Evolutionary conservation across 2,113 vertebrate genomes (phyloP).

Genomic region (Oreochromis tanganicae): DNA sequence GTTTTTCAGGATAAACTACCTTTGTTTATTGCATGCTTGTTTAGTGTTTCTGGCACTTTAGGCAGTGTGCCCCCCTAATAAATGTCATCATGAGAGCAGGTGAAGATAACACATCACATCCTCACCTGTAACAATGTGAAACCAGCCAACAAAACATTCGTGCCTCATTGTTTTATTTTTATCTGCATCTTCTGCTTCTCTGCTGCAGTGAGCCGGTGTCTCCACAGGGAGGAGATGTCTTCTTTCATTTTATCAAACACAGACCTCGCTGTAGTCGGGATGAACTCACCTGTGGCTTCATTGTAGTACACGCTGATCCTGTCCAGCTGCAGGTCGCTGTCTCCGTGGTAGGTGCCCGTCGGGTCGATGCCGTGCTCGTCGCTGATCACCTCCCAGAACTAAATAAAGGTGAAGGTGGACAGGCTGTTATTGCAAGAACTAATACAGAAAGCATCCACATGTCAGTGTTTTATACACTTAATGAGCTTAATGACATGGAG

Average conservation of each 20-base stretch:
- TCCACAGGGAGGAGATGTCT: background rate
- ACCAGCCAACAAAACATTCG: fast-evolving
- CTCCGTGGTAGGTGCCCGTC: conserved; percentile 78
- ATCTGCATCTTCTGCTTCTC: background rate
- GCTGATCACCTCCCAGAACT: conserved; percentile 76
- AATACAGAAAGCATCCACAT: fast-evolving
- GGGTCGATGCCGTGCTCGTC: conserved; percentile 82
- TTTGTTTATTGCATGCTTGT: fast-evolving
- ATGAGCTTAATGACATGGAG: fast-evolving
- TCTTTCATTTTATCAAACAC: background rate
- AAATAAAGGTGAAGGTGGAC: background rate
- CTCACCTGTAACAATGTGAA: background rate
- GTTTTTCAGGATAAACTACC: background rate
- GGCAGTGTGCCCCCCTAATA: fast-evolving
- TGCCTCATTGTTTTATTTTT: background rate
- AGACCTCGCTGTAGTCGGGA: fast-evolving
- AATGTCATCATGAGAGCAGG: background rate
- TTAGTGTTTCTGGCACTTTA: background rate
- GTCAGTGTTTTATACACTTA: background rate
- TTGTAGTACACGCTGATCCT: conserved; percentile 84
- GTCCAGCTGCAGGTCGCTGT: conserved; percentile 77
- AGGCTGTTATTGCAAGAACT: background rate
- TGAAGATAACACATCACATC: background rate
- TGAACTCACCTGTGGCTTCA: conserved; percentile 75
- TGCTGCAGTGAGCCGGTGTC: background rate